Evolutionary conservation across 2,888 invertebrate species (phyloP).

Genomic region (Chrysolina oricalcia): DNA sequence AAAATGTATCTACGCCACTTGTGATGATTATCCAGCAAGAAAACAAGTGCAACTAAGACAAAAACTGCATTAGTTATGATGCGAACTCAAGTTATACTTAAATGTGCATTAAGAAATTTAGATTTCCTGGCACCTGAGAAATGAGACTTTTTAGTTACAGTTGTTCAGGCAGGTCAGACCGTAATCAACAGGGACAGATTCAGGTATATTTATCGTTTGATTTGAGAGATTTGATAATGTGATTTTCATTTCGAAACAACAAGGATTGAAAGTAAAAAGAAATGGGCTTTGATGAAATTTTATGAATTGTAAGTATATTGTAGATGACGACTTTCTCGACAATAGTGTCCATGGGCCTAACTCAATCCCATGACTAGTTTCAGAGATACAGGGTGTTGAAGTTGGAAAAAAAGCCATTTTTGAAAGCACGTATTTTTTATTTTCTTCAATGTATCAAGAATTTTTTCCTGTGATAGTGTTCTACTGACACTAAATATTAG

Average conservation of each 20-base stretch:
- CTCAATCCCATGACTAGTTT: no score
- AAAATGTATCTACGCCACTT: constrained; percentile 37
- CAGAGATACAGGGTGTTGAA: no score
- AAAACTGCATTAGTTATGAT: constrained; percentile 32
- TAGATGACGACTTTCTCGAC: no score
- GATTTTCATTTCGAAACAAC: background rate
- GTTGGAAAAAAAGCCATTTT: no score
- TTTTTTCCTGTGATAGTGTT: no score
- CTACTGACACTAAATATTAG: no score
- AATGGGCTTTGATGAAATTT: no score
- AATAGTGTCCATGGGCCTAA: no score
- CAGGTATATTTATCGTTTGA: background rate
- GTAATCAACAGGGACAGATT: constrained; percentile 18
- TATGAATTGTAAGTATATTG: no score
- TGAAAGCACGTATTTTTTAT: no score
- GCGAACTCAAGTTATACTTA: constrained; percentile 57
- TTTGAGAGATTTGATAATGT: background rate
- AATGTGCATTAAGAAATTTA: constrained; percentile 63
- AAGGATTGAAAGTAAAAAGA: background rate
- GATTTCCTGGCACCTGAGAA: constrained; percentile 55
- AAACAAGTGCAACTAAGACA: constrained; percentile 20
- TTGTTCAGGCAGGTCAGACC: background rate
- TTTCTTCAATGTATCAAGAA: no score
- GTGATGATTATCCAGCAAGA: constrained; percentile 25
- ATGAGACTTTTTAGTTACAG: background rate